A percentile compares a stretch with the other conserved stretches of the same genome.
Evolutionary conservation across 2,113 vertebrate species (phyloP).

Genomic region (Tupaia tana): DNA sequence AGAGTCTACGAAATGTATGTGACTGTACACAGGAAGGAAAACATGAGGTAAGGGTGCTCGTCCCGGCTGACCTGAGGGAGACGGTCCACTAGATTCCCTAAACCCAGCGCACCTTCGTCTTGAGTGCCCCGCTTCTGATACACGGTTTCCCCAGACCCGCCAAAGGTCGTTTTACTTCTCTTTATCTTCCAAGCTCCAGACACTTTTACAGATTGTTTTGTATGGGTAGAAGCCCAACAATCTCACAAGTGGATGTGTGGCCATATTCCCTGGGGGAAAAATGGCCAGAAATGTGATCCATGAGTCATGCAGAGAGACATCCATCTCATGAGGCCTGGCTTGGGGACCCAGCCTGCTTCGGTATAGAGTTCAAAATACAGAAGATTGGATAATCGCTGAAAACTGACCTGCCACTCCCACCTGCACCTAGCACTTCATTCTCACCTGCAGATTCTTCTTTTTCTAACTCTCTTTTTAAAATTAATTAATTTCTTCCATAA

Average conservation of each 20-base stretch:
- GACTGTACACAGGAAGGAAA: slow-evolving; percentile 98
- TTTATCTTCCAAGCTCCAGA: slow-evolving; percentile 23
- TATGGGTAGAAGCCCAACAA: background rate
- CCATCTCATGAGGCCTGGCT: background rate
- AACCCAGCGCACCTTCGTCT: background rate
- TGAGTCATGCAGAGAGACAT: background rate
- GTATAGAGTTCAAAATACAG: background rate
- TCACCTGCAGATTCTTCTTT: background rate
- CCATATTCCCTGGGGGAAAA: background rate
- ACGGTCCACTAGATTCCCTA: background rate
- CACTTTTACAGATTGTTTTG: background rate
- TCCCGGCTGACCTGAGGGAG: slow-evolving; percentile 54
- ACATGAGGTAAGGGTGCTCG: slow-evolving; percentile 92
- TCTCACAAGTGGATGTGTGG: background rate
- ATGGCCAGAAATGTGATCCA: background rate
- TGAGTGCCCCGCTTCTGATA: background rate
- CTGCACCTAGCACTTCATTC: background rate
- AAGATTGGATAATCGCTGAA: background rate
- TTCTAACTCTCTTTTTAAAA: background rate
- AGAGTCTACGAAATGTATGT: slow-evolving; percentile 99
- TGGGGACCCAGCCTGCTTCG: background rate
- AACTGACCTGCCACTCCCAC: background rate
- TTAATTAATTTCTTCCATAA: too few species aligned
- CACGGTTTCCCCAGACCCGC: background rate
- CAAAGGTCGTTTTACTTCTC: slow-evolving; percentile 1